phyloP scores from a whole-genome alignment of 2,888 invertebrate species.

The Phyto melanocephala region DNA sequence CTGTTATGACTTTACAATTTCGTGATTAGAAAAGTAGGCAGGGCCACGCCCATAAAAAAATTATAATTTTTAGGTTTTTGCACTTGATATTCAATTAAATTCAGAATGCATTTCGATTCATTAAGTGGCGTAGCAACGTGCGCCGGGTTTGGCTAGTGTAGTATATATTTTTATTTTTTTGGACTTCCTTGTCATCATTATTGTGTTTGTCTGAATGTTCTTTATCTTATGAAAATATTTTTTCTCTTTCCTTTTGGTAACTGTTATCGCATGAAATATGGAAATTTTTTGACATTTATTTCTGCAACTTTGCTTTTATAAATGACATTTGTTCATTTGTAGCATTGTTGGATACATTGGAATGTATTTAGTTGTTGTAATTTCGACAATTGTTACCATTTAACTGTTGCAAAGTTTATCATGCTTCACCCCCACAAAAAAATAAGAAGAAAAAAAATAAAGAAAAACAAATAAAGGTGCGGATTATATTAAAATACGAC shows the following conservation, averaged over 20 bases:
- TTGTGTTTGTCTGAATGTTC: background rate
- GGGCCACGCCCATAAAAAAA: too few relatives aligned
- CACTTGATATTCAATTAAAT: too few relatives aligned
- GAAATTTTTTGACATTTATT: slow-evolving; percentile 50
- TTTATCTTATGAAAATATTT: background rate
- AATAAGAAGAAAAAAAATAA: background rate
- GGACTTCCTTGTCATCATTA: too few relatives aligned
- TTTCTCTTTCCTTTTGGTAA: background rate
- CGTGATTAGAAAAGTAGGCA: too few relatives aligned
- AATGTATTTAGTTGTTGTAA: background rate
- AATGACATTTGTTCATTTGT: slow-evolving; percentile 11
- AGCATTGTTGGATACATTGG: background rate
- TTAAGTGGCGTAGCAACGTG: too few relatives aligned
- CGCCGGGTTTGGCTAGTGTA: too few relatives aligned
- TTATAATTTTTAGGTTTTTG: too few relatives aligned
- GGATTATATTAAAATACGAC: background rate
- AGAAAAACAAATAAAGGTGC: slow-evolving; percentile 32
- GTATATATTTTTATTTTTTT: too few relatives aligned
- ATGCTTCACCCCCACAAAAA: slow-evolving; percentile 2
- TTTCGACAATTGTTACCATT: slow-evolving; percentile 37
- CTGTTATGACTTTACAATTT: too few relatives aligned
- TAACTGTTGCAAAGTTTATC: slow-evolving; percentile 41
- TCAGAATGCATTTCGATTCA: too few relatives aligned
- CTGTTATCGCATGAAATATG: slow-evolving; percentile 46
- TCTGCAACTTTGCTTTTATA: slow-evolving; percentile 41